Base-by-base conservation (phyloP, 2,888 invertebrate genomes). In the Acrobeloides nanus region DNA sequence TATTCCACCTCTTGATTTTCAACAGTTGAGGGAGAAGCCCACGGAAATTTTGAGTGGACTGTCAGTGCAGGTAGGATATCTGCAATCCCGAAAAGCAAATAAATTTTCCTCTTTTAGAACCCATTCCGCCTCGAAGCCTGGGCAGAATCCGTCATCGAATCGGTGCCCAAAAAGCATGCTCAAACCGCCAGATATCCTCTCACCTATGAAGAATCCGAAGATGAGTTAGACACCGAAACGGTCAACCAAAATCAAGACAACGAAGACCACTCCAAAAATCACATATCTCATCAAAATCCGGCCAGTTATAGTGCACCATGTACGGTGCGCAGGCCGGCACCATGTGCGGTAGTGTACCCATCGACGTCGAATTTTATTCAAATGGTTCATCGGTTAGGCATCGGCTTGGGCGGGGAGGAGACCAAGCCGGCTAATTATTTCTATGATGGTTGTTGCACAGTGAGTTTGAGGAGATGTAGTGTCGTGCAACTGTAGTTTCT, bases 361-460 rank as follows among this genome's bases (percentile, higher is more conserved):
- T 51, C 60, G 10, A 67, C 67, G 0, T 50, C 58, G 8, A 51
- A 58, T 1, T 67, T 67, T 37, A 57, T 67, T 27, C 51, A 50
- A 15, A 34, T 67, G 32, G 57, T 67, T 37, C 53, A 55, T 37
- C 25, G 34, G 5, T 34, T 50, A 17, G 53, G 53, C 33, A 18
- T 51, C 21, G 53, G 53, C 33, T 17, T 51, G 25, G 18, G 26
- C 17, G 35, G 25, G 27, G 31, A 31, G 25, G 37, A 27, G 8
- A 20, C 29, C 17, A 35, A 25, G 27, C 45, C 38, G 25, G 37
- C 25, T 7, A 38, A 40, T 29, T 17, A 47, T 12, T 51, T 10
- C 21, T 60, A 53, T 24, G 54, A 54, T 25, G 54, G 54, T 4
- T 54, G 54, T 26, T 54, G 52, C 40, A 44, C 48, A 39, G 52